Evolutionary conservation across 2,888 invertebrate genomes (phyloP).

Genomic region (Spialia ferax): DNA sequence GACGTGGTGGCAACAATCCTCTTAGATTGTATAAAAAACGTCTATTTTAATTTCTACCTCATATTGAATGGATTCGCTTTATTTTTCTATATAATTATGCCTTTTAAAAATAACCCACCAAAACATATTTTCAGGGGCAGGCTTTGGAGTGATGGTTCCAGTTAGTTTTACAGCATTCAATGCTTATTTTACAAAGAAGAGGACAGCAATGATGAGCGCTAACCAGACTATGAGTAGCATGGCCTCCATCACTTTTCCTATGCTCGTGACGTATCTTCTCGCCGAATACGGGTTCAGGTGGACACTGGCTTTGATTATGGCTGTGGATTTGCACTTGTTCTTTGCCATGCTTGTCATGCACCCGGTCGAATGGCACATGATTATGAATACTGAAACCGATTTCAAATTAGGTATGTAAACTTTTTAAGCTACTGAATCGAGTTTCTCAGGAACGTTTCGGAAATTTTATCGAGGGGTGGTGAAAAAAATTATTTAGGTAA

Average conservation of each 20-base stretch:
- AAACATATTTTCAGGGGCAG: conserved; percentile 83
- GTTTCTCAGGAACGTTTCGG: too few relatives aligned
- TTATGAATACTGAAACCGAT: conserved; percentile 49
- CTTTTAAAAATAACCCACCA: not conserved
- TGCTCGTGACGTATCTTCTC: conserved; percentile 87
- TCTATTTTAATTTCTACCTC: too few relatives aligned
- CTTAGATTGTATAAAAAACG: too few relatives aligned
- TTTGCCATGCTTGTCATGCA: conserved; percentile 91
- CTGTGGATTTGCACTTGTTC: conserved; percentile 88
- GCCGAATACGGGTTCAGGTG: conserved; percentile 90
- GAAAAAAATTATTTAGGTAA: too few relatives aligned
- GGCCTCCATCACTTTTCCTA: conserved; percentile 90
- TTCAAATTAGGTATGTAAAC: conserved; percentile 21
- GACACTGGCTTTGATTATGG: conserved; percentile 89
- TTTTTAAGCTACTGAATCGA: too few relatives aligned
- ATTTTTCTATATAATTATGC: not conserved
- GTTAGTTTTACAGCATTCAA: conserved; percentile 91
- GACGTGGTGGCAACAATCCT: too few relatives aligned
- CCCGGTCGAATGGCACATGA: conserved; percentile 91
- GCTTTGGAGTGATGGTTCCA: conserved; percentile 91
- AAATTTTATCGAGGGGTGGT: too few relatives aligned
- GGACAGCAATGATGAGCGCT: conserved; percentile 91
- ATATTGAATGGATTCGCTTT: not conserved
- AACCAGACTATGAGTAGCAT: conserved; percentile 91
- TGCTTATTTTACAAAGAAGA: conserved; percentile 90